Percentiles rank a stretch among this genome's conserved stretches.
Conservation (phyloP, 1,140 invertebrate genomes). For the Tetramorium simillimum region DNA sequence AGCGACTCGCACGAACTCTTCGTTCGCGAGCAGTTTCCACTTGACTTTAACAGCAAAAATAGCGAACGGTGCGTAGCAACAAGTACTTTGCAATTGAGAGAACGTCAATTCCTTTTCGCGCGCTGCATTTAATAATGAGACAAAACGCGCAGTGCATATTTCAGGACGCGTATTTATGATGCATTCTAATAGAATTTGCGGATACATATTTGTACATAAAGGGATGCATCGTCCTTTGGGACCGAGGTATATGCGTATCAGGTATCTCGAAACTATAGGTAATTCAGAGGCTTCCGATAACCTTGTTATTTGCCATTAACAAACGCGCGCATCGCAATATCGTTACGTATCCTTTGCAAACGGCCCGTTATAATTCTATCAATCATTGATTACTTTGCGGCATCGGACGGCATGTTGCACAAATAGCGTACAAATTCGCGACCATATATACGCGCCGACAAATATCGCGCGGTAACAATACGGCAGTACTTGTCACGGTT, state of each 20-base stretch:
- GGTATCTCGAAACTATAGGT: not conserved
- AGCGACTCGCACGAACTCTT: not conserved
- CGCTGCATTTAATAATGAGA: not conserved
- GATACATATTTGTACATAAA: constrained; percentile 10
- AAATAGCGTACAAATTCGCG: constrained; percentile 10
- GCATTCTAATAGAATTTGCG: constrained; percentile 8
- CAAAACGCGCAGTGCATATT: not conserved
- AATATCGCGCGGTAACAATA: constrained; percentile 22
- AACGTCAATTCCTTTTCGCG: not conserved
- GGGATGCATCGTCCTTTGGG: constrained; percentile 16
- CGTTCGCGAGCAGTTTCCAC: not conserved
- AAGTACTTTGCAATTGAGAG: not conserved
- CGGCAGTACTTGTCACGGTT: not conserved
- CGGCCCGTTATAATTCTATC: not conserved
- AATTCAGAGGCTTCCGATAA: constrained; percentile 2
- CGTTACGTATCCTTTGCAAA: constrained; percentile 7
- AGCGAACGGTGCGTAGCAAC: not conserved
- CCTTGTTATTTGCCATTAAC: constrained; percentile 11
- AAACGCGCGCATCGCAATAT: not conserved
- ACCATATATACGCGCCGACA: not conserved
- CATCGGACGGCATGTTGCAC: not conserved
- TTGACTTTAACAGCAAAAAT: not conserved
- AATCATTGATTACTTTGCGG: constrained; percentile 41
- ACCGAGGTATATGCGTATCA: not conserved
- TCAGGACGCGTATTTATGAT: not conserved